Evolutionary conservation across 2,888 invertebrate species (phyloP).

Genomic region (Cephus pygmeus): DNA sequence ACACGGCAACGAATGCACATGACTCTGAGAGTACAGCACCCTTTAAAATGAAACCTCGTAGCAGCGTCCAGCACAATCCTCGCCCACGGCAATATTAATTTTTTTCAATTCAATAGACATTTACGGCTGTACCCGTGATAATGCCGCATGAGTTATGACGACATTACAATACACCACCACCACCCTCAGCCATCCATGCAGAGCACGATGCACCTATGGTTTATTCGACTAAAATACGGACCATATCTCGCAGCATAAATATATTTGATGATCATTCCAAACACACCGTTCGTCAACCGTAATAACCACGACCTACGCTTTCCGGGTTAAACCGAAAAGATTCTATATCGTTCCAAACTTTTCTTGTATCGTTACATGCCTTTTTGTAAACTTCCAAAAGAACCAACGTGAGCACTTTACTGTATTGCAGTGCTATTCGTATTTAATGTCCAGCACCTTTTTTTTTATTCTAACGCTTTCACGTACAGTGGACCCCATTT

Average conservation of each 20-base stretch:
- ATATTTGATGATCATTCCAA: slow-evolving; percentile 10
- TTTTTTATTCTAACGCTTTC: no score
- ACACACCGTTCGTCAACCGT: not conserved
- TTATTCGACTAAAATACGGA: slow-evolving; percentile 18
- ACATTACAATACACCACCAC: slow-evolving; percentile 20
- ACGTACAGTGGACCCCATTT: no score
- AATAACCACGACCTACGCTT: no score
- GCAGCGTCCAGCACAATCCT: no score
- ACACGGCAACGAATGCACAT: slow-evolving; percentile 10
- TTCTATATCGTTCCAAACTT: no score
- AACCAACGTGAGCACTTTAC: no score
- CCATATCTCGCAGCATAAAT: slow-evolving; percentile 13
- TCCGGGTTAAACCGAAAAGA: no score
- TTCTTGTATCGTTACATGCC: no score
- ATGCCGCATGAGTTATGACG: slow-evolving; percentile 22
- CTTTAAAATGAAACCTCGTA: no score
- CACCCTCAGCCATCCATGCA: slow-evolving; percentile 7
- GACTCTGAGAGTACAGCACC: not conserved
- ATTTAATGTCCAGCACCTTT: no score
- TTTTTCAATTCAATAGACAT: slow-evolving; percentile 25
- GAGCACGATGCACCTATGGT: slow-evolving; percentile 4
- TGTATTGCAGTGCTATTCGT: no score
- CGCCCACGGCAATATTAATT: slow-evolving; percentile 7
- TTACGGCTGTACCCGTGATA: slow-evolving; percentile 21
- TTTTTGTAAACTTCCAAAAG: no score